These are phyloP conservation scores for Papilio xuthus DNA, from an alignment of 1,140 invertebrate genomes.

Conservation along the genomic window DNA sequence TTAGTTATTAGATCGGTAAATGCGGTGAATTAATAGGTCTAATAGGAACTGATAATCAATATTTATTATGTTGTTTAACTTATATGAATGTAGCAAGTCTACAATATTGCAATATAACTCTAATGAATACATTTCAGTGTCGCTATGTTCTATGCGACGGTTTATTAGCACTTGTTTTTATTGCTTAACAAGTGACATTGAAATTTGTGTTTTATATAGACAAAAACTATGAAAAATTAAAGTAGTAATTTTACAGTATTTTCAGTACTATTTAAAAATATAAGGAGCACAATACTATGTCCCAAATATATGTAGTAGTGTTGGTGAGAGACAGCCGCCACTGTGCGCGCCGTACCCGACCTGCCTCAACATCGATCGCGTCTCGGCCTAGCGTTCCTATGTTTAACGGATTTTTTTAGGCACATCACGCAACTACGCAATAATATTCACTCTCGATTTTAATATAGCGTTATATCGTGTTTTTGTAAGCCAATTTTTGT, in stretches of 20 bases:
- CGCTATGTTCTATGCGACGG: neutral
- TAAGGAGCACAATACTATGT: neutral
- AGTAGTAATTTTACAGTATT: neutral
- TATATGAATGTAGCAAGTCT: neutral
- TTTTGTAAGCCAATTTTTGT: neutral
- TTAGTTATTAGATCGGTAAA: conserved; percentile 7
- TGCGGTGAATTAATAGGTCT: neutral
- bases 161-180: conserved; percentile 7
- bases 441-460: neutral
- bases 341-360: conserved; percentile 55
- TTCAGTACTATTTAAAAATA: neutral
- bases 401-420: conserved; percentile 49
- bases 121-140: conserved; percentile 8
- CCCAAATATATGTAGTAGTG: neutral
- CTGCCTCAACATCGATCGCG: conserved; percentile 72
- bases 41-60: conserved; percentile 21
- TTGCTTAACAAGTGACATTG: neutral
- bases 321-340: conserved; percentile 50
- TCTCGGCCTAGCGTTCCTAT: conserved; percentile 46
- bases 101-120: conserved; percentile 19
- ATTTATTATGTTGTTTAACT: conserved; percentile 14
- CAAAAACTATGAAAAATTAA: neutral
- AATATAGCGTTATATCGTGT: conserved; percentile 33
- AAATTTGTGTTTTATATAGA: neutral
- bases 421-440: conserved; percentile 38